These are phyloP conservation scores for Drosophila funebris DNA, from an alignment of 1,140 invertebrate species.

Conservation along the genomic window DNA sequence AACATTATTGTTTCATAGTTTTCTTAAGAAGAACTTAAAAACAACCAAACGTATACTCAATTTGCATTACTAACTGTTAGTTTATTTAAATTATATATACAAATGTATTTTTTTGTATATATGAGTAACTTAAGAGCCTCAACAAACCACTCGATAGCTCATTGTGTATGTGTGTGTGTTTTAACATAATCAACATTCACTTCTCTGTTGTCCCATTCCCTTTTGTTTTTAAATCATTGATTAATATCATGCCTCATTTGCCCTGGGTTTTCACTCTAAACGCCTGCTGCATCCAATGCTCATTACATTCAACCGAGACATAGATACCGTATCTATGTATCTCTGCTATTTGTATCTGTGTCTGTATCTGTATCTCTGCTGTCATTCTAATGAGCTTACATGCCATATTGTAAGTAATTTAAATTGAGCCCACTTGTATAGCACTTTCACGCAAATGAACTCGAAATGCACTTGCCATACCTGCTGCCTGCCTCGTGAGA, in stretches of 20 bases:
- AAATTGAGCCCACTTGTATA: constrained; percentile 58
- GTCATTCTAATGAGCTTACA: constrained; percentile 55
- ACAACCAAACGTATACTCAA: too few species aligned
- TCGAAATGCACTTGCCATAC: constrained; percentile 47
- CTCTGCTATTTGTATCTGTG: not conserved
- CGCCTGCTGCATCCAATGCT: constrained; percentile 9
- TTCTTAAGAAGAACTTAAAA: too few species aligned
- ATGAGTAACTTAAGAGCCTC: too few species aligned
- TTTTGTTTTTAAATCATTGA: constrained; percentile 40
- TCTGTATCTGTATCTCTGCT: constrained; percentile 17
- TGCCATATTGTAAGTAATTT: constrained; percentile 59
- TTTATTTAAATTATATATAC: too few species aligned
- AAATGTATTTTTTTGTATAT: too few species aligned
- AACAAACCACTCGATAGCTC: too few species aligned
- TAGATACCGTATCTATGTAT: not conserved
- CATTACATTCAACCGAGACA: constrained; percentile 15
- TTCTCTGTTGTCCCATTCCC: not conserved
- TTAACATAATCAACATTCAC: not conserved
- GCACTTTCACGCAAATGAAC: constrained; percentile 60
- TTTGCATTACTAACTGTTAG: too few species aligned
- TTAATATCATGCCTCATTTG: constrained; percentile 47
- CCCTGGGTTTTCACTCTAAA: not conserved
- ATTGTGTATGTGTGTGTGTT: not conserved
- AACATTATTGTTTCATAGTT: too few species aligned
- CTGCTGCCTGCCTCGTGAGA: not conserved